These are phyloP conservation scores for Suricata suricatta DNA, from an alignment of 2,113 vertebrate species.

Conservation along the genomic window DNA sequence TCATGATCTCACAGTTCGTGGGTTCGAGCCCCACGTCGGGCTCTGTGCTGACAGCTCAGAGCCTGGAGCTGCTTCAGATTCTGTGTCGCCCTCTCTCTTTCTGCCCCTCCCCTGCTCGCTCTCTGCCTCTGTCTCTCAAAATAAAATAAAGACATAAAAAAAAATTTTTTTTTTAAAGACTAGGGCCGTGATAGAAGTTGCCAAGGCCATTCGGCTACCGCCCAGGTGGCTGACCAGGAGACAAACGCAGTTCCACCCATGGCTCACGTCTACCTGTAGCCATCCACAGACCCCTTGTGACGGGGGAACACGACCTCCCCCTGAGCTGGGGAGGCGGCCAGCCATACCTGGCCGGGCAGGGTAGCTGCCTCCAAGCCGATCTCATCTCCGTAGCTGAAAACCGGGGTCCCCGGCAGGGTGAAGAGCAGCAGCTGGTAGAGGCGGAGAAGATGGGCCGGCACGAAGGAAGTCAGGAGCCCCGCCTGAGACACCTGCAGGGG, in stretches of 20 bases:
- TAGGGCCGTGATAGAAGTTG: neutral
- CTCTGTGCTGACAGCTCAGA: too few species aligned
- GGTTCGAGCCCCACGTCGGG: too few species aligned
- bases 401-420: conserved; percentile 90
- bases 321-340: neutral
- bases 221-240: neutral
- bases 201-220: neutral
- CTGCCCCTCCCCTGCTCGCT: too few species aligned
- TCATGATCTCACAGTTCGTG: too few species aligned
- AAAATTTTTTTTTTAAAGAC: neutral
- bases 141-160: too few species aligned
- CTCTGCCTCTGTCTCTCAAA: too few species aligned
- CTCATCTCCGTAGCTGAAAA: conserved; percentile 92
- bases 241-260: neutral
- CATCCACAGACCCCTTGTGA: neutral
- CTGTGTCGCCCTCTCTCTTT: too few species aligned
- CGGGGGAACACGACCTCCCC: neutral
- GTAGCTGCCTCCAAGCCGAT: conserved; percentile 84
- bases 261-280: neutral
- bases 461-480: conserved; percentile 74
- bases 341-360: conserved; percentile 71
- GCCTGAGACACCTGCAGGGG: conserved; percentile 67
- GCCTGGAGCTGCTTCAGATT: too few species aligned
- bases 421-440: conserved; percentile 91
- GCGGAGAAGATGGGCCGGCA: conserved; percentile 75